Base-by-base conservation (phyloP, 2,113 vertebrate species). In the Thomomys bottae region DNA sequence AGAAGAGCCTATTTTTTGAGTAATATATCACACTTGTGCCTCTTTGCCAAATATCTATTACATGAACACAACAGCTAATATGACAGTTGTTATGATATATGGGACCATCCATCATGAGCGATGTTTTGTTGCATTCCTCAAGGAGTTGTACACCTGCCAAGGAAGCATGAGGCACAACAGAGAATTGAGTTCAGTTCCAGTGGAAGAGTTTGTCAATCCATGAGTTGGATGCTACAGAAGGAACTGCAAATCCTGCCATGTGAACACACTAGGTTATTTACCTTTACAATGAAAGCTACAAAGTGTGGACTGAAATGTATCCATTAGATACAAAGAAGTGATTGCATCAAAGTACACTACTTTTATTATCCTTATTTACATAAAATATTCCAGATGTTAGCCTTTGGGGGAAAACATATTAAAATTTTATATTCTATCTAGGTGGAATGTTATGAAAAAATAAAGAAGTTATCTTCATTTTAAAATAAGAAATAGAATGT, bases 11-110 rank as follows among this genome's bases (percentile, higher is more conserved):
- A 68, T 34, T 49, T 93, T 91, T 88, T 83, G 76, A 66, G 84
- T 79, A 79, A 84, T 95, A 89, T 38, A 85, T 94, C 70, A 87
- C 0, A 1, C 61, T 68, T 28, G 72, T 89, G 38, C 24, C 87
- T 95, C 91, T 92, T 49, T 71, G 61, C 49, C 28, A n/a, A 89
- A 92, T 88, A 94, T 79, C 64, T 84, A 93, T 92, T 45, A 40
- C n/a, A 59, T 36, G 54, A 88, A 42, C 18, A 40, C 38, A 36
- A 61, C 32, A 30, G 89, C 70, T 23, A 61, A 1, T 5, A 3
- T 89, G 90, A 79, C 87, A 79, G 21, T 34, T 89, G 38, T 80
- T 10, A 26, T 87, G 82, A 91, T 80, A 3, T 34, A 91, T 38
- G 7, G 38, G 34, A 59, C 26, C 87, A 92, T 95, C 49, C 40